Base-by-base conservation (phyloP, 92 coral and sea anemone species). In the Zoanthus solanderi region DNA sequence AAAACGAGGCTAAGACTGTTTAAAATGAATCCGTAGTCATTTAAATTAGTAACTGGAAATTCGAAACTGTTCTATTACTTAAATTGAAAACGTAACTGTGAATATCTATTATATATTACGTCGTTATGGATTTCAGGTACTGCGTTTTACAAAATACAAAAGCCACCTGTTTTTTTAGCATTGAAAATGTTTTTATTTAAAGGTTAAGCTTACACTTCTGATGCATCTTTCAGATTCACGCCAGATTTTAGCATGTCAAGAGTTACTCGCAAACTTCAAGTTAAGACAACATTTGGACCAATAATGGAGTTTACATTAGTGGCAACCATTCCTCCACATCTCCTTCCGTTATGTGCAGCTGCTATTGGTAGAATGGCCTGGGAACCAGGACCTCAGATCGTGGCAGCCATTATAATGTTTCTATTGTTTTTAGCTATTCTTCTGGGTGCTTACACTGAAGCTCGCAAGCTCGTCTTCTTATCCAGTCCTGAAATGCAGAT, bases 201-300 rank as follows among this genome's bases (percentile, higher is more conserved):
- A 8, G 5, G 52, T 56, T 61, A 12, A 45, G 76, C 30, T 45
- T 18, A 48, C 23, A 16, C 37, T 54, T 76, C 12, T n/a, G n/a
- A 28, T 31, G 1, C 5, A 29, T 6, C 31, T 23, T 79, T 61
- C 91, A 97, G 99, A 44, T 97, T 97, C 79, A 95, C 99, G 65
- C 99, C 99, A 28, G 99, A 97, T 71, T 97, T 97, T 74, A 93
- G 98, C 73, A 96, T 97, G 95, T 97, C 99, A 10, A 90, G 98
- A 83, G 99, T 97, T 52, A 95, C 98, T 10, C 97, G 99, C 14
- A 95, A 91, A 77, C 93, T 97, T 14, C 98, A 94, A 87, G 94
- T 97, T 78, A 92, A 90, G 79, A 93, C 97, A 56, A 91, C 99
- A 17, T 87, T 97, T 76, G 99, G 99, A 50, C 95, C 93, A 56